These are phyloP conservation scores for Hemitrygon akajei DNA, from an alignment of 2,797 vertebrate species.

Conservation along the genomic window DNA sequence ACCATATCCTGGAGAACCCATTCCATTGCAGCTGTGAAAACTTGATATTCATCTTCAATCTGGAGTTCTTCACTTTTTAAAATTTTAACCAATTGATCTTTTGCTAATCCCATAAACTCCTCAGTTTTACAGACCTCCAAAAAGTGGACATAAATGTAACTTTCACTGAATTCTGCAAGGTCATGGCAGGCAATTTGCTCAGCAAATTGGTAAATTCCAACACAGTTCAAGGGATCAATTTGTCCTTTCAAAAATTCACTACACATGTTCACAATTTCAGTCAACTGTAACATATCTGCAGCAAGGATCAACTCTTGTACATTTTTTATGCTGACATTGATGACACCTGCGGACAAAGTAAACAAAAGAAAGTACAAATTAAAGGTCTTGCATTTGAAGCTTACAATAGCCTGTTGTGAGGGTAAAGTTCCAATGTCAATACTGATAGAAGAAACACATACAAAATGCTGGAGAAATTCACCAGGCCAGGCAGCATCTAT, in stretches of 20 bases:
- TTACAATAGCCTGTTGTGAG: not conserved
- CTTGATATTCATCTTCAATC: constrained; percentile 95
- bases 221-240: constrained; percentile 85
- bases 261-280: constrained; percentile 83
- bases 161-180: constrained; percentile 83
- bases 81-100: constrained; percentile 82
- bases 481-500: too few species aligned
- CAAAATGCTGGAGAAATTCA: too few species aligned
- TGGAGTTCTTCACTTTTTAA: constrained; percentile 87
- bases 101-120: constrained; percentile 78
- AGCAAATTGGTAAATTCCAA: constrained; percentile 90
- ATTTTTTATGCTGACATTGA: constrained; percentile 78
- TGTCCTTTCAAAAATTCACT: constrained; percentile 88
- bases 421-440: not conserved
- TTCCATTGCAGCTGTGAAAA: constrained; percentile 85
- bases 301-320: constrained; percentile 92
- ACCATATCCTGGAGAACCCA: constrained; percentile 84
- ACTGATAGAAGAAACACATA: not conserved
- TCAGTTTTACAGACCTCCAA: constrained; percentile 75
- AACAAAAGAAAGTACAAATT: not conserved
- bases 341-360: constrained; percentile 58
- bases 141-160: constrained; percentile 89
- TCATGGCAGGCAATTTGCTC: constrained; percentile 87
- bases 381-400: not conserved
- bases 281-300: constrained; percentile 93